Conservation (phyloP, 2,113 vertebrate genomes). For the Prochilodus magdalenae region DNA sequence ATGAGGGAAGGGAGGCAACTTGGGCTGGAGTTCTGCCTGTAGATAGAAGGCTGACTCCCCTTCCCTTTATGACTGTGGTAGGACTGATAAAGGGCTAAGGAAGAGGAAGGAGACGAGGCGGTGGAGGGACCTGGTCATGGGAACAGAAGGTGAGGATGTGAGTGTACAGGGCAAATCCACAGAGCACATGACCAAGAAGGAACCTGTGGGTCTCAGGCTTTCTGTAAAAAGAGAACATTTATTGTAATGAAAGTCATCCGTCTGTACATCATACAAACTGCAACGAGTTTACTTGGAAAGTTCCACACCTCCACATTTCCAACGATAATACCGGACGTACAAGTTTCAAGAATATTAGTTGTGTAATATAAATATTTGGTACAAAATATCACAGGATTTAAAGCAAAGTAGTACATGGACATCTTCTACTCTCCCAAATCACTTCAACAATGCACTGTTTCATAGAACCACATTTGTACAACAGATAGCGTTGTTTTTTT, state of each 20-base stretch:
- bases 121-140: no score
- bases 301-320: constrained; percentile 67
- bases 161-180: not conserved
- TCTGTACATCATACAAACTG: constrained; percentile 64
- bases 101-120: no score
- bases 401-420: constrained; percentile 82
- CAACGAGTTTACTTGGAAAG: constrained; percentile 61
- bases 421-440: constrained; percentile 73
- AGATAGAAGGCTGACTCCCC: no score
- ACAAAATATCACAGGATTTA: constrained; percentile 90
- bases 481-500: constrained; percentile 37
- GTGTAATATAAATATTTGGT: constrained; percentile 92
- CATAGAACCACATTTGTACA: constrained; percentile 68
- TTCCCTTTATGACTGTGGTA: no score
- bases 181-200: not conserved
- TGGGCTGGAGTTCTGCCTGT: no score
- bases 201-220: constrained; percentile 28
- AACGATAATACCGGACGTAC: constrained; percentile 63
- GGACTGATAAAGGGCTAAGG: no score
- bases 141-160: no score
- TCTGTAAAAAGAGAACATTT: constrained; percentile 73
- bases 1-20: no score
- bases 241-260: constrained; percentile 74
- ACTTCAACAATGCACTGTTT: constrained; percentile 77
- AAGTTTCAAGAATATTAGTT: constrained; percentile 68